phyloP scores from a whole-genome alignment of 2,888 invertebrate species.

The Oscheius onirici region DNA sequence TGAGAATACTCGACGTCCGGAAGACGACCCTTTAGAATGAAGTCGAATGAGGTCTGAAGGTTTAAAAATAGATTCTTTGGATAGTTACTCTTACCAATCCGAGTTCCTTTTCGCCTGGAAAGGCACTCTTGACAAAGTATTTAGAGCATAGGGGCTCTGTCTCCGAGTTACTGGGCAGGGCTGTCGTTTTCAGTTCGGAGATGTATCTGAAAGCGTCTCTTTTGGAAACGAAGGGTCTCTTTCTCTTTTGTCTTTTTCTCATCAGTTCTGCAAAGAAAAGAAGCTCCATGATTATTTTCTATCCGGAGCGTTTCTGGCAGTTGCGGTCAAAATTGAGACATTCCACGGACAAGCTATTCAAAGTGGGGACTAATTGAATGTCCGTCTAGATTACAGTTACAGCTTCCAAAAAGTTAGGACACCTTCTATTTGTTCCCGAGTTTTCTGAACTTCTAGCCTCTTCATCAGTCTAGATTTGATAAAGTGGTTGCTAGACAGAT shows the following conservation, averaged over 20 bases:
- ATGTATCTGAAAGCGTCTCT: not conserved
- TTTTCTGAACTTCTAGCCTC: no score
- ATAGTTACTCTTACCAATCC: not conserved
- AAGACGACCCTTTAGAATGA: not conserved
- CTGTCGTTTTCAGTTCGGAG: not conserved
- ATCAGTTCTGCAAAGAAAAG: no score
- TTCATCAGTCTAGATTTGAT: no score
- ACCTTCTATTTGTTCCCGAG: no score
- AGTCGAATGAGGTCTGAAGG: conserved; percentile 6
- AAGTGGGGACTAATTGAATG: no score
- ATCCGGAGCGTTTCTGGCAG: no score
- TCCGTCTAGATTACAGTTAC: no score
- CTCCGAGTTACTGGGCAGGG: not conserved
- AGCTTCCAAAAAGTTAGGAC: no score
- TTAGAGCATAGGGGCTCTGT: not conserved
- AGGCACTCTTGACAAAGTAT: conserved; percentile 13
- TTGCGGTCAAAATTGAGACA: no score
- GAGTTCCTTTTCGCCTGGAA: conserved; percentile 5
- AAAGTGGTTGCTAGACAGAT: no score
- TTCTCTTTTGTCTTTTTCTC: not conserved
- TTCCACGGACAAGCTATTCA: no score
- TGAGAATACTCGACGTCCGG: conserved; percentile 9
- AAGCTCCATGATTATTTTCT: no score
- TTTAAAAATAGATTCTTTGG: not conserved
- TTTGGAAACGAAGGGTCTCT: conserved; percentile 13